Conservation (phyloP, 2,888 invertebrate species). For the Sminthurinus aureus region DNA sequence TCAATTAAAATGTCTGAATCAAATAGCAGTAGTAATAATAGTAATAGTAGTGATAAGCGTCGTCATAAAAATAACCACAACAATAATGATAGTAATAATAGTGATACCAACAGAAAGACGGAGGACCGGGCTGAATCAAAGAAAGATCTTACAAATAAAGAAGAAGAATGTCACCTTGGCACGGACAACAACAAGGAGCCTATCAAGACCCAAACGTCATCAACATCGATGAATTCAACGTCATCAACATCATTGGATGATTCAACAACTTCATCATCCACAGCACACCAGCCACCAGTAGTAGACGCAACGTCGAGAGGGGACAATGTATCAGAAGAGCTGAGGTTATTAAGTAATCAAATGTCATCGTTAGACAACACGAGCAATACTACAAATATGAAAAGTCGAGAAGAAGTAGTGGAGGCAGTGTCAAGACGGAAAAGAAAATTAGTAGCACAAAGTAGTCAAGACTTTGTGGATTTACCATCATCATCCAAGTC, state of each 20-base stretch:
- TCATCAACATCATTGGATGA: background rate
- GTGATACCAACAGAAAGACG: background rate
- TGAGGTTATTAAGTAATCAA: background rate
- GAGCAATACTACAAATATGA: background rate
- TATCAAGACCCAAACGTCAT: background rate
- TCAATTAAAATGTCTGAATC: background rate
- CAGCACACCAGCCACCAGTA: background rate
- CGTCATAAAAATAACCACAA: background rate
- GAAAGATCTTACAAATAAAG: background rate
- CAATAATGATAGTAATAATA: background rate
- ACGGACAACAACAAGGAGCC: constrained; percentile 7
- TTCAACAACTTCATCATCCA: background rate
- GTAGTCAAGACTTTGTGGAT: background rate
- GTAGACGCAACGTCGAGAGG: background rate
- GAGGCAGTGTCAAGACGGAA: constrained; percentile 1
- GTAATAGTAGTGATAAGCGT: background rate
- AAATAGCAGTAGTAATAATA: background rate
- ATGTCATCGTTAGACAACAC: background rate
- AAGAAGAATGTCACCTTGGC: constrained; percentile 19
- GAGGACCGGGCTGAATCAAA: background rate
- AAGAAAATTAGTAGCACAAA: background rate
- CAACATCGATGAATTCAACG: background rate
- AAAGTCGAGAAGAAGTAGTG: background rate
- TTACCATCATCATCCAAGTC: background rate
- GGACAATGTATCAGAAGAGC: background rate